These are phyloP conservation scores for Scaptomyza cyrtandrae DNA, from an alignment of 2,888 invertebrate genomes.

Conservation along the genomic window DNA sequence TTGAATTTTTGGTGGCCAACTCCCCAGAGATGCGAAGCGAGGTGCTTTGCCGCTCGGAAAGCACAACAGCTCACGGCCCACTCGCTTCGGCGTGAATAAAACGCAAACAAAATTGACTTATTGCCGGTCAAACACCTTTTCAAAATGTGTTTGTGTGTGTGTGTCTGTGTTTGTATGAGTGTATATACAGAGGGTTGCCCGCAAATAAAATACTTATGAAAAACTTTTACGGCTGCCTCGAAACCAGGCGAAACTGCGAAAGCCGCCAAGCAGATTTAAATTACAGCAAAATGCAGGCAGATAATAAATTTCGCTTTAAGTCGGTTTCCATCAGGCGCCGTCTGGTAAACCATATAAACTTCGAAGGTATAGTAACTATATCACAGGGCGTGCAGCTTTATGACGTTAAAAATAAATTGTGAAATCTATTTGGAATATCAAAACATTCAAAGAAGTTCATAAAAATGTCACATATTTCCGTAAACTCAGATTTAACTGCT, in stretches of 20 bases:
- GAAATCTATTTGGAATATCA: background rate
- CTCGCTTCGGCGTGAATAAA: constrained; percentile 62
- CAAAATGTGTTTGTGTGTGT: constrained; percentile 40
- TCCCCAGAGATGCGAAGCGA: constrained; percentile 61
- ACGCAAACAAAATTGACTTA: constrained; percentile 80
- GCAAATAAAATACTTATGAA: constrained; percentile 77
- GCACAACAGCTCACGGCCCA: constrained; percentile 11
- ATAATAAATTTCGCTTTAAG: constrained; percentile 68
- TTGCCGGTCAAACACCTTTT: constrained; percentile 81
- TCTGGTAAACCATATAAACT: constrained; percentile 29
- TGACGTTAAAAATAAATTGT: background rate
- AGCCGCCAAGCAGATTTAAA: constrained; percentile 68
- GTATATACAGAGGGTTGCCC: constrained; percentile 40
- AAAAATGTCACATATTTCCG: background rate
- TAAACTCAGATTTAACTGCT: background rate
- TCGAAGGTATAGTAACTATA: constrained; percentile 4
- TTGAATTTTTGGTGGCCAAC: constrained; percentile 80
- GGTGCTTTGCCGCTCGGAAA: constrained; percentile 30
- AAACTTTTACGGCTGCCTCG: constrained; percentile 64
- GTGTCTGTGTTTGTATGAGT: background rate
- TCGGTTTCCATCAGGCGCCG: constrained; percentile 11
- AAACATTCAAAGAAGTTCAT: background rate
- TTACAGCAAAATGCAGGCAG: constrained; percentile 64
- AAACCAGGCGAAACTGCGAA: constrained; percentile 35
- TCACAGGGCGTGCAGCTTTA: background rate